These are phyloP conservation scores for Simalia tracyae DNA, from an alignment of 2,797 vertebrate species.

Conservation along the genomic window DNA sequence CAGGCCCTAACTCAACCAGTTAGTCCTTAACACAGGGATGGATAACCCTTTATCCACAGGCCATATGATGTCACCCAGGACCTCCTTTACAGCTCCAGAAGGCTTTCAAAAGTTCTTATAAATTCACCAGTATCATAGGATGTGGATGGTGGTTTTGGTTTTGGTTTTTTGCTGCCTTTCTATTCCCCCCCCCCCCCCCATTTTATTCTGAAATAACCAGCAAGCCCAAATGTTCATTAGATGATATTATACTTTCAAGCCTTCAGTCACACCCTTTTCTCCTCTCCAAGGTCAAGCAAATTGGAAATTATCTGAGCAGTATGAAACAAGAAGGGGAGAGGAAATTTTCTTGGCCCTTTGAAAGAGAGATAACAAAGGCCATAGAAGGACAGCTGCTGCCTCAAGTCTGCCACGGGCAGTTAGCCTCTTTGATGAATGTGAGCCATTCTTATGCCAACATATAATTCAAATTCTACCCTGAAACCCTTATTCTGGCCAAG, in stretches of 20 bases:
- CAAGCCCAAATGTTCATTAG: background rate
- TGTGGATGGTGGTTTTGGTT: too few relatives aligned
- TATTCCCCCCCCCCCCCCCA: background rate
- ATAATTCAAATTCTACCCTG: slow-evolving; percentile 11
- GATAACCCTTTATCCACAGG: background rate
- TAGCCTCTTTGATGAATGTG: background rate
- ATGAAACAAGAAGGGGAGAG: slow-evolving; percentile 6
- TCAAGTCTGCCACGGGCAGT: background rate
- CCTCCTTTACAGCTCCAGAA: background rate
- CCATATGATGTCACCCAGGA: background rate
- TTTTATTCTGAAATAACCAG: background rate
- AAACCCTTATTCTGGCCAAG: background rate
- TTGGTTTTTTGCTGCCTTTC: background rate
- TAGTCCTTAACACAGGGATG: slow-evolving; percentile 8
- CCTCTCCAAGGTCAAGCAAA: slow-evolving; percentile 32
- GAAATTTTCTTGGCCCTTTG: background rate
- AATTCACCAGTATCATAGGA: background rate
- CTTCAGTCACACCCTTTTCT: background rate
- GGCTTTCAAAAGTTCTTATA: background rate
- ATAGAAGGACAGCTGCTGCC: slow-evolving; percentile 31
- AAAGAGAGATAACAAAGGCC: slow-evolving; percentile 35
- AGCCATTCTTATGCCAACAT: slow-evolving; percentile 34
- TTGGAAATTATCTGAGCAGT: background rate
- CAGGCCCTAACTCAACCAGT: background rate
- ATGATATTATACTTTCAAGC: background rate